Percentiles rank a stretch among this genome's conserved stretches.
Conservation (phyloP, 2,113 vertebrate species). For the Rhadina sibilatrix region DNA sequence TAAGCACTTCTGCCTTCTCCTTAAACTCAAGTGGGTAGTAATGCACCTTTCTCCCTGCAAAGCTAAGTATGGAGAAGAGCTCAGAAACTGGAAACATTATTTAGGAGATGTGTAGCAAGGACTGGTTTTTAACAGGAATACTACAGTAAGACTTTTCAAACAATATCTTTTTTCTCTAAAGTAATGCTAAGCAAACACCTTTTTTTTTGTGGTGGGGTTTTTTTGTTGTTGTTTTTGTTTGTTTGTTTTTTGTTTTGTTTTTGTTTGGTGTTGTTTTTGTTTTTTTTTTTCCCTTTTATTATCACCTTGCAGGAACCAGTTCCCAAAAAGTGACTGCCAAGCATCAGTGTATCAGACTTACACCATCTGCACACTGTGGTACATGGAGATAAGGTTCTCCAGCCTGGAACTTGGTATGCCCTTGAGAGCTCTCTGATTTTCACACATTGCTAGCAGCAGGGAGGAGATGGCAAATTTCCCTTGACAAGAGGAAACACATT, state of each 20-base stretch:
- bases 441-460: background rate
- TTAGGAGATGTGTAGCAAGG: background rate
- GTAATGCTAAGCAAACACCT: background rate
- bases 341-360: background rate
- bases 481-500: background rate
- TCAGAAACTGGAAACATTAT: background rate
- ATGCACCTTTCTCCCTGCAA: background rate
- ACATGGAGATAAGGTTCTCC: background rate
- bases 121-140: background rate
- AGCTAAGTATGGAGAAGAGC: background rate
- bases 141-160: background rate
- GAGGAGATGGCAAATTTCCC: background rate
- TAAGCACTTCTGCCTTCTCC: background rate
- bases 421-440: background rate
- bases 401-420: accelerated
- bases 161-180: background rate
- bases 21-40: background rate
- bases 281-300: background rate
- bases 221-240: no score
- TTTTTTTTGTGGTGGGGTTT: no score
- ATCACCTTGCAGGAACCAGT: background rate
- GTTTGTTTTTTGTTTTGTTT: no score
- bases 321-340: background rate
- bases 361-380: background rate
- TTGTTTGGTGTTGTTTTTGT: no score